Conservation (phyloP, 1,140 invertebrate species). For the Pseudobourletiella spinata region DNA sequence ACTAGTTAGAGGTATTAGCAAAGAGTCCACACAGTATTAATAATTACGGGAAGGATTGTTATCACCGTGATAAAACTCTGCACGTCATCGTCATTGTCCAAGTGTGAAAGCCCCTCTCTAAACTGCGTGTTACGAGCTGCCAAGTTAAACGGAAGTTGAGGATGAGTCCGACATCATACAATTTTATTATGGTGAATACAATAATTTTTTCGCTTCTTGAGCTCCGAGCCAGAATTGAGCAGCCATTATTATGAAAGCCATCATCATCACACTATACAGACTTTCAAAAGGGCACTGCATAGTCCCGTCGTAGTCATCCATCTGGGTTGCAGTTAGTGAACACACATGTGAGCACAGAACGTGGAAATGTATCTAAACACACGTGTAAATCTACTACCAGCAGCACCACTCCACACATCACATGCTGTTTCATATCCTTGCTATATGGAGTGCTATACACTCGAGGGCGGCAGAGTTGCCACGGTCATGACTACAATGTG, state of each 20-base stretch:
- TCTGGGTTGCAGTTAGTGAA: background rate
- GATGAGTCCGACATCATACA: background rate
- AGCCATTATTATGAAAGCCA: no score
- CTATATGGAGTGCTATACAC: no score
- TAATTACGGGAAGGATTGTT: background rate
- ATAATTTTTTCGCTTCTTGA: background rate
- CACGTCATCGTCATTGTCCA: background rate
- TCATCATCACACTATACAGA: no score
- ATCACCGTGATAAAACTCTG: background rate
- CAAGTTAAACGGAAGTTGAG: background rate
- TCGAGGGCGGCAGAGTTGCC: no score
- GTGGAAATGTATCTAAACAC: no score
- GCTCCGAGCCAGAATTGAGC: no score
- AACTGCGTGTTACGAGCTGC: no score
- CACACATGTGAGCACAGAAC: no score
- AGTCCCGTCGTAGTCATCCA: background rate
- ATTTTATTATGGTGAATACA: background rate
- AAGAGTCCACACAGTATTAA: background rate
- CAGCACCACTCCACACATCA: no score
- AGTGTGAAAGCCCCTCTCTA: background rate
- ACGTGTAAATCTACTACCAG: no score
- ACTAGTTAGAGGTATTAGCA: background rate
- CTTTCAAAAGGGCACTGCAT: background rate
- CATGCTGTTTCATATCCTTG: no score
- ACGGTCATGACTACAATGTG: no score